Conservation (phyloP, 1,140 invertebrate genomes). For the Stratiolaelaps scimitus region DNA sequence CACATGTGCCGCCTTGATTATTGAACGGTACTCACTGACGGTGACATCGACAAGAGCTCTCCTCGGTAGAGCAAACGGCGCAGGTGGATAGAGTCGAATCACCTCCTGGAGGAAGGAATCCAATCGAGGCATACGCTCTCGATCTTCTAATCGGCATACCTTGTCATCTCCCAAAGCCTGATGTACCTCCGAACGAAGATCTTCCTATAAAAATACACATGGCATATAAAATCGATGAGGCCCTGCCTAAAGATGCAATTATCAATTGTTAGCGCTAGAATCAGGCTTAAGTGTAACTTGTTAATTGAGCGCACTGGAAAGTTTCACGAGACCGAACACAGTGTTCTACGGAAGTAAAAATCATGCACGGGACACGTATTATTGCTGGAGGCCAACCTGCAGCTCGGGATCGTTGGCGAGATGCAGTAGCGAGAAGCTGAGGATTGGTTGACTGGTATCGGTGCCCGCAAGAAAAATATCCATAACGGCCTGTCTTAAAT, state of each 20-base stretch:
- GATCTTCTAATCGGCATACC: background rate
- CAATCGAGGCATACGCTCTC: background rate
- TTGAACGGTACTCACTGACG: background rate
- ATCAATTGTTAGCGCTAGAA: too few relatives aligned
- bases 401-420: slow-evolving; percentile 13
- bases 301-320: too few relatives aligned
- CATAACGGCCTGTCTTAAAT: background rate
- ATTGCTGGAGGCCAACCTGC: background rate
- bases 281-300: too few relatives aligned
- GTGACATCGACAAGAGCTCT: background rate
- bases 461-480: slow-evolving; percentile 6
- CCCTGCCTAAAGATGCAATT: too few relatives aligned
- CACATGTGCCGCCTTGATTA: too few relatives aligned
- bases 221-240: too few relatives aligned
- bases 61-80: background rate
- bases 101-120: background rate
- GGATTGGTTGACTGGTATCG: background rate
- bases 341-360: too few relatives aligned
- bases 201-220: too few relatives aligned
- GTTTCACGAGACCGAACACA: too few relatives aligned
- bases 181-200: background rate
- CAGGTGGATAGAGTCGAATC: background rate
- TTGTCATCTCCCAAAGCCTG: background rate
- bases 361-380: too few relatives aligned
- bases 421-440: background rate